Evolutionary conservation across 1,140 invertebrate genomes (phyloP).

Genomic region (Charaxes varanes): DNA sequence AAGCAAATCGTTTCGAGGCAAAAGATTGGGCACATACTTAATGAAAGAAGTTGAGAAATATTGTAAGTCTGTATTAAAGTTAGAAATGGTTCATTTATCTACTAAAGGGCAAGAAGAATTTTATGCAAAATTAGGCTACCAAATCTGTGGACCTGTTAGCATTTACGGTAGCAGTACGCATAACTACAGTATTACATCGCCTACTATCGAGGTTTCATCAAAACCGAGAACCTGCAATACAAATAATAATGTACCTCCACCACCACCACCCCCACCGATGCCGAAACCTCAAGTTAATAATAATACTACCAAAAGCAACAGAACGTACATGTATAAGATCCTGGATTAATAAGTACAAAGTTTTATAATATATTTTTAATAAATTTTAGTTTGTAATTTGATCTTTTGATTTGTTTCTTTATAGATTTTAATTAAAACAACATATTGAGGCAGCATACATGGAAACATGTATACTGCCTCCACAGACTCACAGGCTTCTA

Average conservation of each 20-base stretch:
- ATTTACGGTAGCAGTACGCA: slow-evolving; percentile 73
- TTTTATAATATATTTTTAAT: too few relatives aligned
- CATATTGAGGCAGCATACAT: too few relatives aligned
- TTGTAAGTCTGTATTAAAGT: slow-evolving; percentile 75
- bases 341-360: slow-evolving; percentile 13
- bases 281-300: slow-evolving; percentile 29
- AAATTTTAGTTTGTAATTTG: too few relatives aligned
- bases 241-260: slow-evolving; percentile 1
- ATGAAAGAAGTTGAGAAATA: slow-evolving; percentile 83
- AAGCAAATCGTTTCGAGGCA: slow-evolving; percentile 78
- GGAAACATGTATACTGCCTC: too few relatives aligned
- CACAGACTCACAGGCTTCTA: too few relatives aligned
- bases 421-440: not conserved
- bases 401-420: slow-evolving; percentile 1
- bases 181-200: slow-evolving; percentile 12
- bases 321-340: slow-evolving; percentile 61
- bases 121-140: slow-evolving; percentile 84
- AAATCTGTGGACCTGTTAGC: slow-evolving; percentile 79
- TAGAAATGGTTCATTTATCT: slow-evolving; percentile 81
- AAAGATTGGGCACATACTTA: slow-evolving; percentile 82
- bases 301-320: slow-evolving; percentile 41
- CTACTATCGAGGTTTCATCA: not conserved
- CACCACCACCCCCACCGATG: slow-evolving; percentile 50
- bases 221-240: not conserved
- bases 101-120: slow-evolving; percentile 86